Conservation (phyloP, 1,140 invertebrate species). For the Capitella teleta region DNA sequence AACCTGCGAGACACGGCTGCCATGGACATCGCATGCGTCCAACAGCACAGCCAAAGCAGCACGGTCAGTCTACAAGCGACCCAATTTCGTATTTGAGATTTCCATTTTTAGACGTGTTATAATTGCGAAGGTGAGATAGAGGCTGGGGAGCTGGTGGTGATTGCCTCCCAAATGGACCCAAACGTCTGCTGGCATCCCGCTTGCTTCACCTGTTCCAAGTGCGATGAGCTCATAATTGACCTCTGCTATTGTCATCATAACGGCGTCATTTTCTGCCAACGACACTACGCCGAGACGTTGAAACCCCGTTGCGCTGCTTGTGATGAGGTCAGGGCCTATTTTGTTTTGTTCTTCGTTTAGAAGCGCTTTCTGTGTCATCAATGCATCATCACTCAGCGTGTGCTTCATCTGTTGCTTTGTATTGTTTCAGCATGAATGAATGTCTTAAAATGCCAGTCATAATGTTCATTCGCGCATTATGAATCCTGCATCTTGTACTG, state of each 20-base stretch:
- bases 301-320: conserved; percentile 92
- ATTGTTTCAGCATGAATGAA: too few species aligned
- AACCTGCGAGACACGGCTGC: conserved; percentile 82
- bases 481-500: too few species aligned
- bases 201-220: conserved; percentile 84
- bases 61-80: too few species aligned
- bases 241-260: conserved; percentile 84
- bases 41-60: conserved; percentile 36
- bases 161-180: conserved; percentile 61
- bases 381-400: too few species aligned
- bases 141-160: conserved; percentile 55
- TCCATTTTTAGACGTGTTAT: conserved; percentile 39
- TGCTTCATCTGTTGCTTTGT: too few species aligned
- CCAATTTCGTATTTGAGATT: too few species aligned
- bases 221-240: conserved; percentile 90
- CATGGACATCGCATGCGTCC: conserved; percentile 77
- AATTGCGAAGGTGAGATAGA: conserved; percentile 54
- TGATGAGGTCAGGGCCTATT: conserved; percentile 66
- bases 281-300: conserved; percentile 90
- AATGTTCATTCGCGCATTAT: too few species aligned
- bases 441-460: too few species aligned
- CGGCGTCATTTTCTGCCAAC: conserved; percentile 72
- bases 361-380: not conserved
- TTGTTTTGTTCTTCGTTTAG: not conserved
- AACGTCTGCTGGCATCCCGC: conserved; percentile 82